Conservation (phyloP, 1,140 invertebrate species). For the Papilio machaon region DNA sequence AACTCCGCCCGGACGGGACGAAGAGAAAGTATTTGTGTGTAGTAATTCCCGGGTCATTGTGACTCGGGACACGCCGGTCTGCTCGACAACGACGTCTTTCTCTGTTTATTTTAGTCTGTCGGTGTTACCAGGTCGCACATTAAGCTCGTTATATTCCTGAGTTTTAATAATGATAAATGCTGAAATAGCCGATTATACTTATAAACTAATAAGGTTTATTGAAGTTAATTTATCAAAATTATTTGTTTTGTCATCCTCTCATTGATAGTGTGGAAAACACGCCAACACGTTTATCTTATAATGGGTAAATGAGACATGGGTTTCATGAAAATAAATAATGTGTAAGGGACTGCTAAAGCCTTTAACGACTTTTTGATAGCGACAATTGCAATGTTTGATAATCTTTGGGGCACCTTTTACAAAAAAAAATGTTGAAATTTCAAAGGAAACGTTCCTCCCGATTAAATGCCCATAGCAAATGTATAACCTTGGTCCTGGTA, state of each 20-base stretch:
- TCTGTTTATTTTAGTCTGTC: constrained; percentile 24
- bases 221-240: too few species aligned
- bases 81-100: background rate
- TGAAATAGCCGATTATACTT: background rate
- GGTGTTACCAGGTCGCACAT: background rate
- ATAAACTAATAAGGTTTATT: background rate
- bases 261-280: too few species aligned
- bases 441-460: background rate
- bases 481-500: background rate
- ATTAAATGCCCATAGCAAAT: background rate
- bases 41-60: constrained; percentile 6
- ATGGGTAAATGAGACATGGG: too few species aligned
- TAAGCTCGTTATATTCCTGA: background rate
- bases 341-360: too few species aligned
- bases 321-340: too few species aligned
- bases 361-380: too few species aligned
- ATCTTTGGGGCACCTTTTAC: too few species aligned
- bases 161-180: background rate
- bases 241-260: too few species aligned
- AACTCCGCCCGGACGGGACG: background rate
- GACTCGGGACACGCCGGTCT: background rate
- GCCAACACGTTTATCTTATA: too few species aligned
- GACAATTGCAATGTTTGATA: too few species aligned
- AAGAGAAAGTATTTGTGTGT: constrained; percentile 6
- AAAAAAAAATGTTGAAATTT: background rate